Base-by-base conservation (phyloP, 2,888 invertebrate genomes). In the Nomada hirtipes region DNA sequence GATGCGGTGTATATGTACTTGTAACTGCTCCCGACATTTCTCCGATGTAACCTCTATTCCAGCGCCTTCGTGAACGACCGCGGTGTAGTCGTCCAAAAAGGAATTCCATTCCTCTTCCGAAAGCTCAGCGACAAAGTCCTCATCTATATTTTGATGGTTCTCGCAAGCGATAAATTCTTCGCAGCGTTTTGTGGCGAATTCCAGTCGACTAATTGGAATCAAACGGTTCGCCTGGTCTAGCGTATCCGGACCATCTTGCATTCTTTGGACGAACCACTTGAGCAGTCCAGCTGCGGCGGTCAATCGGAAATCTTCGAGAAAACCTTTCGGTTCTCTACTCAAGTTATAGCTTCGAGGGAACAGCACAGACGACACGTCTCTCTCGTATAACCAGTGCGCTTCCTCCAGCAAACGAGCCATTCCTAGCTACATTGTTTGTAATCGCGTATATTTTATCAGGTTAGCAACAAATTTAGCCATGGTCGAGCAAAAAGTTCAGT, bases 241-340 rank as follows among this genome's bases (percentile, higher is more conserved):
- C 50, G 74, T 73, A 36, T 63, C 59, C 47, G 86, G 72, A 18
- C 72, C 84, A 23, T 85, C 79, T 70, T 88, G 88, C 61, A 90
- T 80, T 65, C 86, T 89, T n/a, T 88, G 87, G 1, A 94, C 94
- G 67, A 96, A 94, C 94, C 95, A 97, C 90, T 96, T 96, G 55
- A 98, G 93, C 72, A 98, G 94, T 84, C 96, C 96, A 68, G 97
- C 96, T 85, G 97, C 97, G 3, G 97, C 97, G 2, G 97, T 98
- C 71, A 96, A 94, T 91, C 96, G 96, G 91, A 96, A 98, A 92
- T 98, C 98, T 86, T 95, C 95, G 74, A 95, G 92, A 90, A 97
- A 97, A 86, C 96, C 96, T 29, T 95, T 95, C 18, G 92, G 92
- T 86, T 96, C 95, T 18, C 90, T 88, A 63, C 94, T 94, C 68